phyloP scores from a whole-genome alignment of 2,113 vertebrate species.

The Diadophis punctatus region DNA sequence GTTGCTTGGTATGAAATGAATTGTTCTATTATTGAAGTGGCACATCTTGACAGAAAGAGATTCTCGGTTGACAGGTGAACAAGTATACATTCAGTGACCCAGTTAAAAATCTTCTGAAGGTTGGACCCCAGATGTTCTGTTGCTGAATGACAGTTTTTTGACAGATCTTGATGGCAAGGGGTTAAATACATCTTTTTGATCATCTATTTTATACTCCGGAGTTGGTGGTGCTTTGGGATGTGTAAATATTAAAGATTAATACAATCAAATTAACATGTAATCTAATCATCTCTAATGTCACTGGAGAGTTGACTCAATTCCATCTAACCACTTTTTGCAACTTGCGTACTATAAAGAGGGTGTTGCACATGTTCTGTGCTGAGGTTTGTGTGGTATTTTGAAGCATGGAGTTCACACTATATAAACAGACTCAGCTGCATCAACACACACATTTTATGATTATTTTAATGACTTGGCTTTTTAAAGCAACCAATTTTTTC shows the following conservation, averaged over 20 bases:
- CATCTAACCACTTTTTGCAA: background rate
- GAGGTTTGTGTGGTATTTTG: background rate
- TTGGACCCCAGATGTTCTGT: slow-evolving; percentile 17
- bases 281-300: slow-evolving; percentile 58
- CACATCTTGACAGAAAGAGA: background rate
- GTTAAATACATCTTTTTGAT: slow-evolving; percentile 55
- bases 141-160: slow-evolving; percentile 29
- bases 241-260: slow-evolving; percentile 58
- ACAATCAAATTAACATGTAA: slow-evolving; percentile 66
- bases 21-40: background rate
- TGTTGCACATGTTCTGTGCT: background rate
- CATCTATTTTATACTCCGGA: slow-evolving; percentile 59
- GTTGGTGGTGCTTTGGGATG: slow-evolving; percentile 53
- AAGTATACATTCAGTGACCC: background rate
- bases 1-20: background rate
- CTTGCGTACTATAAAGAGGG: background rate
- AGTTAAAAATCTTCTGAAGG: slow-evolving; percentile 13
- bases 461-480: background rate
- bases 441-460: background rate
- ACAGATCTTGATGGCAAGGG: slow-evolving; percentile 39
- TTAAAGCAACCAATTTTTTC: background rate
- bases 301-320: slow-evolving; percentile 34
- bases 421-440: background rate
- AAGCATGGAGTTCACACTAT: background rate
- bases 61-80: background rate